Evolutionary conservation across 2,797 vertebrate species (phyloP).

Genomic region (Gephyroberyx darwinii): DNA sequence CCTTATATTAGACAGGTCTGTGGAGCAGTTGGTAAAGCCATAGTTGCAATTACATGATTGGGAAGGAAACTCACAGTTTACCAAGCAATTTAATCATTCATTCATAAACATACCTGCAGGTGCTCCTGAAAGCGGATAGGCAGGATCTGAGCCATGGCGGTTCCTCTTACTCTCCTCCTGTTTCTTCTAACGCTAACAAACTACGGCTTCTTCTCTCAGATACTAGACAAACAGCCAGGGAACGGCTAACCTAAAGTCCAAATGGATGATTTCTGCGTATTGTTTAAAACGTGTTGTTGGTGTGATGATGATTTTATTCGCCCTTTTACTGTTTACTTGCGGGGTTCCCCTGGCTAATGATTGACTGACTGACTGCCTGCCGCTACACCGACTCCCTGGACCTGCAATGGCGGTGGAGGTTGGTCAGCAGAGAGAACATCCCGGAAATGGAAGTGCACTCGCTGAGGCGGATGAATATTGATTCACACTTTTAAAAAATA

Average conservation of each 20-base stretch:
- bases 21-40: neutral
- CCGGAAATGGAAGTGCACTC: slow-evolving; percentile 90
- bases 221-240: slow-evolving; percentile 75
- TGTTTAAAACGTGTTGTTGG: slow-evolving; percentile 67
- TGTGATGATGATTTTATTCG: slow-evolving; percentile 60
- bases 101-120: slow-evolving; percentile 86
- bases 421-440: slow-evolving; percentile 81
- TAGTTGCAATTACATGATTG: neutral
- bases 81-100: slow-evolving; percentile 42
- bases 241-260: slow-evolving; percentile 65
- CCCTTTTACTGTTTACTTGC: slow-evolving; percentile 69
- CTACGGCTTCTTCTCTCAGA: slow-evolving; percentile 77
- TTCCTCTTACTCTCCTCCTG: slow-evolving; percentile 80
- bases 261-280: slow-evolving; percentile 61
- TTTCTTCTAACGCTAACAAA: slow-evolving; percentile 78
- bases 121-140: slow-evolving; percentile 97
- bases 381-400: slow-evolving; percentile 82
- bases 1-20: slow-evolving; percentile 42
- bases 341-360: slow-evolving; percentile 77
- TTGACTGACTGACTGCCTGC: slow-evolving; percentile 74
- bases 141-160: slow-evolving; percentile 92
- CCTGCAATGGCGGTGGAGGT: slow-evolving; percentile 96
- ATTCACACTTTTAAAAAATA: slow-evolving; percentile 53
- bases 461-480: slow-evolving; percentile 82
- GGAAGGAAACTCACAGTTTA: slow-evolving; percentile 28